These are phyloP conservation scores for Bombus polaris DNA, from an alignment of 1,140 invertebrate species.

Conservation along the genomic window DNA sequence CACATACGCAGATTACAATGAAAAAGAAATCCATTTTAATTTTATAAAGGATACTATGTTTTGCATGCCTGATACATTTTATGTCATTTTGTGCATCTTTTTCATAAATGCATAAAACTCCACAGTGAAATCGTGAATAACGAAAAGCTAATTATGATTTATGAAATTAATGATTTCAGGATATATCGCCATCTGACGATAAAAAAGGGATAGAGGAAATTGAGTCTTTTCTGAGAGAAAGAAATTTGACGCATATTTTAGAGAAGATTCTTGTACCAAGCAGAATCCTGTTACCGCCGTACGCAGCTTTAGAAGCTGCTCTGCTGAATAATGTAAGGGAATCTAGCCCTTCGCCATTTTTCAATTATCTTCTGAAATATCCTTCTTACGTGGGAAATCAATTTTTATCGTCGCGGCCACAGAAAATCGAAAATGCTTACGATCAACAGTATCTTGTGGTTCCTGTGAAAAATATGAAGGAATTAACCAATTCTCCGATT, in stretches of 20 bases:
- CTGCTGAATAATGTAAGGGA: background rate
- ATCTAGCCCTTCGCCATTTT: conserved; percentile 12
- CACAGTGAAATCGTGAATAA: background rate
- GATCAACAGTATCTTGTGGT: background rate
- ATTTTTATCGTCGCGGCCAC: background rate
- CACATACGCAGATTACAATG: too few species aligned
- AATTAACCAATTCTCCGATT: background rate
- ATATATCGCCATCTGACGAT: background rate
- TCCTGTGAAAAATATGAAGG: background rate
- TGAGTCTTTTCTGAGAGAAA: background rate
- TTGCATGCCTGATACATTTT: too few species aligned
- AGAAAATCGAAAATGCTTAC: background rate
- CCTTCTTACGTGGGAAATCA: background rate
- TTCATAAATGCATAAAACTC: too few species aligned
- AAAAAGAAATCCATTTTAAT: too few species aligned
- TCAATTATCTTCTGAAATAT: conserved; percentile 5
- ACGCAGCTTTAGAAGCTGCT: background rate
- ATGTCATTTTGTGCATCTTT: too few species aligned
- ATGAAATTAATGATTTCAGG: background rate
- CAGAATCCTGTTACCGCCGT: conserved; percentile 32
- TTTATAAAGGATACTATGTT: too few species aligned
- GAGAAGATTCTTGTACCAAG: conserved; percentile 4
- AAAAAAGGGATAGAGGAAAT: background rate
- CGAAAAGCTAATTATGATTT: background rate
- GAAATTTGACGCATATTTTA: conserved; percentile 2